Conservation (phyloP, 2,113 vertebrate species). For the Dermatemys mawii region DNA sequence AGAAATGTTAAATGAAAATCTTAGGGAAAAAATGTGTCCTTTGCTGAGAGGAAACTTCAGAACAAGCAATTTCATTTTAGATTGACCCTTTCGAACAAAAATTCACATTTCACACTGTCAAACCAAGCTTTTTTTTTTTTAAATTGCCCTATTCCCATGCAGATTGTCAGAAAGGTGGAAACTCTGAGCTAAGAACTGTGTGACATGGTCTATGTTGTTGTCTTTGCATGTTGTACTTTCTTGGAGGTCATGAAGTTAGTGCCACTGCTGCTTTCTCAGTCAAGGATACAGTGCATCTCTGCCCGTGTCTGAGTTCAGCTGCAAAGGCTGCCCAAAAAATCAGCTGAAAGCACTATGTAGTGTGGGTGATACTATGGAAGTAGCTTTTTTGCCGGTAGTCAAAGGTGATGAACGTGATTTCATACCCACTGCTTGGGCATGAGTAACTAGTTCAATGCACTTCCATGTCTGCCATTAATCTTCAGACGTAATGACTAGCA, state of each 20-base stretch:
- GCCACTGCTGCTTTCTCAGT: background rate
- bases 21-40: background rate
- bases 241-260: background rate
- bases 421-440: conserved; percentile 19
- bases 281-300: accelerated
- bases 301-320: background rate
- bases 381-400: background rate
- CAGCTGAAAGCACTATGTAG: background rate
- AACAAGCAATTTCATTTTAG: no score
- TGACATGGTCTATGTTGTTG: background rate
- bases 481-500: conserved; percentile 46
- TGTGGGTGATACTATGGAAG: conserved; percentile 53
- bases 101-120: background rate
- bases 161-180: background rate
- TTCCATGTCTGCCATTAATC: conserved; percentile 44
- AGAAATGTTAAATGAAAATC: background rate
- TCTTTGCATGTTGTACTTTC: background rate
- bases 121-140: background rate
- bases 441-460: conserved; percentile 61
- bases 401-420: conserved; percentile 25
- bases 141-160: background rate
- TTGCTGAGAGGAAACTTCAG: no score
- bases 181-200: background rate
- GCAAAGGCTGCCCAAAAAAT: conserved; percentile 6
- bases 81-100: no score